Base-by-base conservation (phyloP, 2,113 vertebrate genomes). In the Cryptotis parvus region DNA sequence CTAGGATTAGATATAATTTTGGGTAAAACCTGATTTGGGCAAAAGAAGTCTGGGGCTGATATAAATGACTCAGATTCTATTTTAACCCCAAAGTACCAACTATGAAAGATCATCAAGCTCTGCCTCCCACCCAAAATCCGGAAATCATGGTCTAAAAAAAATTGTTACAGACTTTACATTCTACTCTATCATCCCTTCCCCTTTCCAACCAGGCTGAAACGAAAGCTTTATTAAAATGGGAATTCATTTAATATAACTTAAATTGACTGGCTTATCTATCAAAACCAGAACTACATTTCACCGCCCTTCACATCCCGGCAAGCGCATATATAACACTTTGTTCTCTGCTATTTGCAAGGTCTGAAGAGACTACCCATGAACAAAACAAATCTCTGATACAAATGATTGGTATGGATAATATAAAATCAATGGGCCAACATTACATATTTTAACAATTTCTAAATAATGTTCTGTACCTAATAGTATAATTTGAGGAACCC, bases 201-300 rank as follows among this genome's bases (percentile, higher is more conserved):
- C 29, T 90, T 94, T 95, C 72, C 89, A 91, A 84, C 79, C 31
- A 77, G 86, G 52, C 95, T 97, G 96, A 96, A 97, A 95, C 97
- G 97, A 96, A 96, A 97, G 94, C 95, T 97, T 83, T 96, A 94
- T 97, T 96, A 94, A 97, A 97, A 95, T 96, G 96, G 81, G 87
- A 96, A 95, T 96, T 94, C 88, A 94, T 96, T 97, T 96, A 96
- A 76, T 96, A 81, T 90, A 95, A 94, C 96, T 96, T 97, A 97
- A 97, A 97, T 95, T 94, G 96, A 78, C 96, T 97, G 93, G 89
- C 97, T 98, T 98, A 98, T 98, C 98, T 98, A 65, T 85, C 9
- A 49, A 90, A 92, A 83, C 95, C 97, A 98, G 98, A 96, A 97
- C 95, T 92, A 61, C 39, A 3, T 96, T 97, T 97, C 93, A 72